phyloP scores from a whole-genome alignment of 2,888 invertebrate genomes.

The Lasioglossum malachurum region DNA sequence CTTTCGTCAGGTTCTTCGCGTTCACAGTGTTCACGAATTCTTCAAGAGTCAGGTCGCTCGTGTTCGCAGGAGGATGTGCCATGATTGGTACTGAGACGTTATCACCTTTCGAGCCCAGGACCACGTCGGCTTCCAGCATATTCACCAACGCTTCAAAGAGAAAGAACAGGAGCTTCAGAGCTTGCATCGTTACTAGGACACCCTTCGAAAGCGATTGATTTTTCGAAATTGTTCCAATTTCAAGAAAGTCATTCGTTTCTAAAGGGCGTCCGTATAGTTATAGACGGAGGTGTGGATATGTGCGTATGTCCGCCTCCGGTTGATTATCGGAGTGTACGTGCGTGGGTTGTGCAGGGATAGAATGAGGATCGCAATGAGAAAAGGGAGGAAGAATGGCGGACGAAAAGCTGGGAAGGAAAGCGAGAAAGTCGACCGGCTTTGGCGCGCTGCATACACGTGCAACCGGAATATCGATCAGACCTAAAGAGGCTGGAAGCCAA shows the following conservation, averaged over 20 bases:
- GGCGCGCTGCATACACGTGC: constrained; percentile 65
- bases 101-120: constrained; percentile 88
- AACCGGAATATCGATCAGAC: constrained; percentile 73
- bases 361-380: background rate
- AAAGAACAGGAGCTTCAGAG: background rate
- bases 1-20: constrained; percentile 84
- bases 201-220: too few species aligned
- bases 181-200: too few species aligned
- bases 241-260: too few species aligned
- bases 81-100: constrained; percentile 88
- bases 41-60: constrained; percentile 91
- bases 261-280: too few species aligned
- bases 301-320: background rate
- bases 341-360: background rate
- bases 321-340: background rate
- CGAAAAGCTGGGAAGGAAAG: constrained; percentile 25
- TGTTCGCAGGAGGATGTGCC: constrained; percentile 92
- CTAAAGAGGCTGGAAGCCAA: constrained; percentile 71
- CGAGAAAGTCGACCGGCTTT: constrained; percentile 39
- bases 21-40: constrained; percentile 89
- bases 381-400: background rate
- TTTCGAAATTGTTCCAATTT: too few species aligned
- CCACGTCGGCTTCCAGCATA: constrained; percentile 95
- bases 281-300: background rate
- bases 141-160: constrained; percentile 86